Conservation (phyloP, 2,113 vertebrate species). For the Brienomyrus longianalis region DNA sequence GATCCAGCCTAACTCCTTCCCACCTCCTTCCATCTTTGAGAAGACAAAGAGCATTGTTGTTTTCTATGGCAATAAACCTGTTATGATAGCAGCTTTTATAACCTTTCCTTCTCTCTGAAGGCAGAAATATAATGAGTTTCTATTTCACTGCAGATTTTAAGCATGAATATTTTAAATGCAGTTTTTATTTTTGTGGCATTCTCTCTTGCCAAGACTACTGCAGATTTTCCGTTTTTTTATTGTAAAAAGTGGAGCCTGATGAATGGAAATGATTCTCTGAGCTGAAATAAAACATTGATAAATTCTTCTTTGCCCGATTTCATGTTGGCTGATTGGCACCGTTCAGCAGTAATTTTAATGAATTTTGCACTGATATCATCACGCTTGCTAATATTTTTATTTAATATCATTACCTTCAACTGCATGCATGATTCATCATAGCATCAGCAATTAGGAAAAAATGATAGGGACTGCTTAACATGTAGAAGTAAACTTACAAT, state of each 20-base stretch:
- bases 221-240: not conserved
- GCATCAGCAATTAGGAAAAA: not conserved
- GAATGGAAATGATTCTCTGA: not conserved
- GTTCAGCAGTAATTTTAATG: not conserved
- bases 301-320: not conserved
- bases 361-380: not conserved
- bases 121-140: conserved; percentile 1
- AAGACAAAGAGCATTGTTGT: conserved; percentile 7
- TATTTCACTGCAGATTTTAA: not conserved
- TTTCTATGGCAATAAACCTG: not conserved
- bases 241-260: not conserved
- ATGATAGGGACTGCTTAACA: not conserved
- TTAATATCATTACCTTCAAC: not conserved
- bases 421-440: not conserved
- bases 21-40: not conserved
- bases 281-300: not conserved
- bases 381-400: not conserved
- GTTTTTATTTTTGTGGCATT: not conserved
- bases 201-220: not conserved
- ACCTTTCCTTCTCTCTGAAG: not conserved
- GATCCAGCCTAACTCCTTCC: not conserved
- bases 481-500: not conserved
- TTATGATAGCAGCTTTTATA: not conserved
- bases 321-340: not conserved
- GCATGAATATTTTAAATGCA: not conserved